Base-by-base conservation (phyloP, 2,797 vertebrate species). In the Hoplostethus mediterraneus region DNA sequence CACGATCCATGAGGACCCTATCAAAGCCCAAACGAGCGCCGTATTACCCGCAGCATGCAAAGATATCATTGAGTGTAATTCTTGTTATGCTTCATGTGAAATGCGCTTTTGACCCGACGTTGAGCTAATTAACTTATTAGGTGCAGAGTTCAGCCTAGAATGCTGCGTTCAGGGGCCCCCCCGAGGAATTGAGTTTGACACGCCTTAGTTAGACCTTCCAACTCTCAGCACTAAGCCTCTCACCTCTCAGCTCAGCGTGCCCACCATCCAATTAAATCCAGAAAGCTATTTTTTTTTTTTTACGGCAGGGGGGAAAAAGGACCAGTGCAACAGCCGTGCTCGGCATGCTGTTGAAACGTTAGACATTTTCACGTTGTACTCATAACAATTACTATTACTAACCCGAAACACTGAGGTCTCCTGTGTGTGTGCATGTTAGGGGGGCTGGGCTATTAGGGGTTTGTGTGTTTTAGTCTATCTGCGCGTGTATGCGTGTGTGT, bases 211-310 rank as follows among this genome's bases (percentile, higher is more conserved):
- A 88, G 91, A 89, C 86, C 86, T 73, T 78, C 80, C 80, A 86
- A 86, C 88, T 87, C 85, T 53, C 61, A 33, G 64, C 83, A 77
- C 84, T 91, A 89, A 93, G 90, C 84, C 89, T 73, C 85, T 91
- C 89, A 89, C 90, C 90, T 89, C 82, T 82, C 80, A 56, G 89
- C 86, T 84, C 82, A 62, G 53, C 70, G 76, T 83, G 84, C 81
- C 77, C 80, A 81, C 86, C 75, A 86, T 90, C 93, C 92, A 93
- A 93, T 94, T 94, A 93, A 93, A 90, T 77, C 67, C 68, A 85
- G 75, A 88, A 82, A 84, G 75, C 81, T 78, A 80, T 84, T 21
- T 21, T 84, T 75, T 72, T 84, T 21, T 21, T 84, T 75, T 72
- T 75, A 72, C 82, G 65, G 82, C 84, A 64, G 57, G 75, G 75